Evolutionary conservation across 2,888 invertebrate species (phyloP), one percentile per base, ranked within the genome.

Genomic region (Meiosimyza platycephala): DNA sequence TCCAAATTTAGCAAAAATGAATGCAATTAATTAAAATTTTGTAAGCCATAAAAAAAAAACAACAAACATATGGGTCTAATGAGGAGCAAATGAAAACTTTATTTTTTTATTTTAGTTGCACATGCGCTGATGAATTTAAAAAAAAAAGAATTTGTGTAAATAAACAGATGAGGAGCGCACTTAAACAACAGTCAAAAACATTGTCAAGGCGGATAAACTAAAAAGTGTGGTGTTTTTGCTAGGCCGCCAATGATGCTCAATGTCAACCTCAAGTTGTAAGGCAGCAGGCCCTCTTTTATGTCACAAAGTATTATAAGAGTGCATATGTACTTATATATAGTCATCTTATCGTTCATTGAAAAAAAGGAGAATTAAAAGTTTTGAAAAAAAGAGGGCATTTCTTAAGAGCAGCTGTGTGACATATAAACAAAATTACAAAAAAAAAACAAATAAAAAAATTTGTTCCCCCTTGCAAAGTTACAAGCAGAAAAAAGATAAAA

Each of bases 11-110:
- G 16, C 18, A 22, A 50, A 51, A 28, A 51, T 64, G 40, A 40
- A 40, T 40, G 22, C 50, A 64, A 64, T 64, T 64, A 64, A 64
- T 64, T 64, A 50, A 22, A 64, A 64, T 28, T 13, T 22, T 51
- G 6, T 16, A 15, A 63, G 16, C 2, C 47, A 63, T n/a, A 12
- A 57, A 16, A 1, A 47, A 16, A 15, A 55, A 47, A 47, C 18
- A 33, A 33, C 22, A 33, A 12, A 28, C 9, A 40, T 40, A 40
- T 40, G 40, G 40, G 40, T 40, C 40, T 40, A 9, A 40, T 40
- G 40, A 9, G 40, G 40, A 40, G 40, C 40, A 40, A 40, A 9
- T 9, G 9, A 40, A 40, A 40, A 40, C 6, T 40, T 40, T 40
- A 40, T 40, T 1, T 6, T 40, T 40, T 5, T 40, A 7, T 40